Conservation (phyloP, 2,113 vertebrate genomes). For the Passerina amoena region DNA sequence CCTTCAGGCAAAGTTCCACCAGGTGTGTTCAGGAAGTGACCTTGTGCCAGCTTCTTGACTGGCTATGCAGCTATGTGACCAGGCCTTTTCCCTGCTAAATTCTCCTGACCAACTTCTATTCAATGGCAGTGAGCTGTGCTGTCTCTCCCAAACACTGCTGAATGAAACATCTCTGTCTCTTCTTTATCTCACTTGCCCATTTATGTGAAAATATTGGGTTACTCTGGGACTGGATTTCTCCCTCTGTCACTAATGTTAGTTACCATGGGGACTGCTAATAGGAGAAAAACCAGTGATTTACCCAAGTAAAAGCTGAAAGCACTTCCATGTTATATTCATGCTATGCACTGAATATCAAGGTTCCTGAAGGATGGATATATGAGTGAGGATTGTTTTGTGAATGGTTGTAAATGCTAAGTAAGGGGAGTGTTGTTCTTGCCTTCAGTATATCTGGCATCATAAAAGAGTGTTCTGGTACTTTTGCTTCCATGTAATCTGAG, state of each 20-base stretch:
- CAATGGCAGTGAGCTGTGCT: not conserved
- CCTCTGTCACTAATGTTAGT: not conserved
- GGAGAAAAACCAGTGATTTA: not conserved
- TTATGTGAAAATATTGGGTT: not conserved
- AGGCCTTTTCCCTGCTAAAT: not conserved
- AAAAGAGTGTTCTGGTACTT: not conserved
- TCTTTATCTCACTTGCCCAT: not conserved
- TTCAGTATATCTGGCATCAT: not conserved
- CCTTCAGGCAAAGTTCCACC: not conserved
- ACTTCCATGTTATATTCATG: not conserved
- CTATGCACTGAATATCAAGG: not conserved
- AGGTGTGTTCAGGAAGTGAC: rapidly evolving
- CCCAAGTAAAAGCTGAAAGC: not conserved
- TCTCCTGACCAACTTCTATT: not conserved
- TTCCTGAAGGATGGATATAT: not conserved
- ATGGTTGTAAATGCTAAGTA: not conserved
- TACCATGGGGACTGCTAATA: slow-evolving; percentile 10
- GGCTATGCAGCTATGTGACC: rapidly evolving
- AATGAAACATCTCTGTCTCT: not conserved
- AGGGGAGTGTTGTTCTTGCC: not conserved
- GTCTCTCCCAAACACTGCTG: not conserved
- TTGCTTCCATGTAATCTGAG: not conserved
- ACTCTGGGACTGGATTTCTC: not conserved
- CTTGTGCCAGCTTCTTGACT: not conserved
- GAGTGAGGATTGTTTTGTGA: not conserved